A percentile compares a stretch with the other conserved stretches of the same genome.
These are phyloP conservation scores for Mesorhabditis belari DNA, from an alignment of 2,888 invertebrate genomes.

Conservation along the genomic window DNA sequence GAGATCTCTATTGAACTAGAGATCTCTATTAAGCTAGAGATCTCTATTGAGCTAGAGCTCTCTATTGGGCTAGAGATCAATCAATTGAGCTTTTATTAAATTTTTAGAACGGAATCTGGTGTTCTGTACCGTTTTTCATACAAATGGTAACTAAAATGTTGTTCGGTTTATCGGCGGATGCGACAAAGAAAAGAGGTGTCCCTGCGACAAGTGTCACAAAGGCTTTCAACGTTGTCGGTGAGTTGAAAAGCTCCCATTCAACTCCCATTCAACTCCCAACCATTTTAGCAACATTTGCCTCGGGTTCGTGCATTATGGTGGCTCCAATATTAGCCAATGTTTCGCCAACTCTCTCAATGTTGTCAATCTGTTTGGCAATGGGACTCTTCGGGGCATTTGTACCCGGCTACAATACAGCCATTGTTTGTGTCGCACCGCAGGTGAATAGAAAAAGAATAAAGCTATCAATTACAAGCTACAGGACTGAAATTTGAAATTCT, in stretches of 20 bases:
- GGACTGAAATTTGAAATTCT: no score
- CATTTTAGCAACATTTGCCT: slow-evolving; percentile 41
- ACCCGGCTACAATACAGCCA: slow-evolving; percentile 45
- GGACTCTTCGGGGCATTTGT: slow-evolving; percentile 43
- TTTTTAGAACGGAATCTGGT: slow-evolving; percentile 44
- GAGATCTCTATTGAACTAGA: no score
- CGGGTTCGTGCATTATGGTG: slow-evolving; percentile 24
- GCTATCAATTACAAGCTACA: no score
- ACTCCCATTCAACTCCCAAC: background rate
- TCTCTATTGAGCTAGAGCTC: no score
- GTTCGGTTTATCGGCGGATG: slow-evolving; percentile 41
- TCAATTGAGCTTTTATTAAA: no score
- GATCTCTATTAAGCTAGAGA: no score
- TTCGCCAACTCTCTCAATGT: slow-evolving; percentile 17
- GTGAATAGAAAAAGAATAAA: slow-evolving; percentile 1
- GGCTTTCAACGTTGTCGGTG: slow-evolving; percentile 36
- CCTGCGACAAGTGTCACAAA: slow-evolving; percentile 37
- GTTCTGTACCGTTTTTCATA: slow-evolving; percentile 40
- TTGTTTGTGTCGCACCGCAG: slow-evolving; percentile 43
- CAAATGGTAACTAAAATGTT: slow-evolving; percentile 45
- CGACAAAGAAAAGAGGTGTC: slow-evolving; percentile 26
- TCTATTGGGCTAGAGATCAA: no score
- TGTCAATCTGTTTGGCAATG: slow-evolving; percentile 32
- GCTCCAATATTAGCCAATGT: slow-evolving; percentile 18
- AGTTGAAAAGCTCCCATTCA: no score